phyloP scores from a whole-genome alignment of 2,888 invertebrate genomes.

The Synergus japonicus region DNA sequence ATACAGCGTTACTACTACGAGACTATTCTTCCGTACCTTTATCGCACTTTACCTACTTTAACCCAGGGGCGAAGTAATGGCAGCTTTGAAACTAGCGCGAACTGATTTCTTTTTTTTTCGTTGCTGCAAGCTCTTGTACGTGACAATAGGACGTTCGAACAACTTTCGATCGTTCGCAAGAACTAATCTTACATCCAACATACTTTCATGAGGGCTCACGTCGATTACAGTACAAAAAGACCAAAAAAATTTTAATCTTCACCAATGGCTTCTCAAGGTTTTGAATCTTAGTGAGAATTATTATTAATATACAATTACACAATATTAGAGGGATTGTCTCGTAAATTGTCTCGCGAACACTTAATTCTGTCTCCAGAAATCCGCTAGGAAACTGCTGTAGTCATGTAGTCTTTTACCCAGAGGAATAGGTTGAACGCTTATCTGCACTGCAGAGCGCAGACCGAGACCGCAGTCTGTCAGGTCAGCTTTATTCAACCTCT shows the following conservation, averaged over 20 bases:
- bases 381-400: constrained; percentile 13
- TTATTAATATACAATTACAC: neutral
- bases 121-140: neutral
- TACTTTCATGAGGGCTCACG: neutral
- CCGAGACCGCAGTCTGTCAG: constrained; percentile 49
- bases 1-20: constrained; percentile 4
- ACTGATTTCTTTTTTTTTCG: constrained; percentile 13
- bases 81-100: constrained; percentile 13
- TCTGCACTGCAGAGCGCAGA: constrained; percentile 62
- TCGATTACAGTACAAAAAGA: neutral
- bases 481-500: constrained; percentile 27
- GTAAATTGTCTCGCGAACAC: constrained; percentile 31
- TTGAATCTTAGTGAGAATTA: too few relatives aligned
- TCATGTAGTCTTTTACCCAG: constrained; percentile 39
- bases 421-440: constrained; percentile 54
- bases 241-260: neutral
- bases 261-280: too few relatives aligned
- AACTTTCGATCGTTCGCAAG: constrained; percentile 12
- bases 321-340: constrained; percentile 19
- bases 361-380: neutral
- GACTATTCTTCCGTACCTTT: constrained; percentile 19
- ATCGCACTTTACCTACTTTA: constrained; percentile 32
- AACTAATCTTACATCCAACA: constrained; percentile 32
- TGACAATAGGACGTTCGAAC: constrained; percentile 10
- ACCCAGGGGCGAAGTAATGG: constrained; percentile 6